phyloP scores from a whole-genome alignment of 2,797 vertebrate genomes.

The Oryzias dopingdopingensis region DNA sequence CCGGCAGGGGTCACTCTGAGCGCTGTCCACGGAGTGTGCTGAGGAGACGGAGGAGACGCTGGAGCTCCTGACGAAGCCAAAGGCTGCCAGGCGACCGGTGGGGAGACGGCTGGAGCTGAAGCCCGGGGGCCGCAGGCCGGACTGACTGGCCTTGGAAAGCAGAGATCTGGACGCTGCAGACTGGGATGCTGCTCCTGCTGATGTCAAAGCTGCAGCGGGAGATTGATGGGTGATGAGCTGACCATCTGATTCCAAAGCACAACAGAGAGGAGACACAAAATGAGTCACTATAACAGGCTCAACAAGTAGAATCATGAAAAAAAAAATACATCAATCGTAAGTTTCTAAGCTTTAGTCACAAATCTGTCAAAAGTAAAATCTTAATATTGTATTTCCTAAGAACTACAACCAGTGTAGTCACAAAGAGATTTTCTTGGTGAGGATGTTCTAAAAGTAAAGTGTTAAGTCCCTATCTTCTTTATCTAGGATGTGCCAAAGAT shows the following conservation, averaged over 20 bases:
- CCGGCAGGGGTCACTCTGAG: slow-evolving; percentile 83
- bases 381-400: no score
- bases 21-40: slow-evolving; percentile 85
- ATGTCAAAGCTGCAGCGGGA: slow-evolving; percentile 16
- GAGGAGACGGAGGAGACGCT: slow-evolving; percentile 92
- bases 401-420: no score
- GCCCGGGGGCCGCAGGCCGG: slow-evolving; percentile 90
- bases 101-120: slow-evolving; percentile 83
- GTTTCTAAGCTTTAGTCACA: no score
- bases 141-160: slow-evolving; percentile 85
- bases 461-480: no score
- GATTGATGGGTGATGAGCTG: slow-evolving; percentile 45
- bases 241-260: slow-evolving; percentile 45
- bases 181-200: slow-evolving; percentile 70
- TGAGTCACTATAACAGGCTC: not conserved
- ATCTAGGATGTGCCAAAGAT: no score
- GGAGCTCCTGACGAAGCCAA: slow-evolving; percentile 93
- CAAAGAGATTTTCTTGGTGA: no score
- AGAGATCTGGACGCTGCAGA: slow-evolving; percentile 79
- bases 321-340: no score
- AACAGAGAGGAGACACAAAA: not conserved
- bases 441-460: no score
- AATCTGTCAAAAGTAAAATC: no score
- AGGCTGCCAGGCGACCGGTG: slow-evolving; percentile 85
- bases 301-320: no score